phyloP scores from a whole-genome alignment of 1,140 invertebrate species.

The Caenorhabditis latens region DNA sequence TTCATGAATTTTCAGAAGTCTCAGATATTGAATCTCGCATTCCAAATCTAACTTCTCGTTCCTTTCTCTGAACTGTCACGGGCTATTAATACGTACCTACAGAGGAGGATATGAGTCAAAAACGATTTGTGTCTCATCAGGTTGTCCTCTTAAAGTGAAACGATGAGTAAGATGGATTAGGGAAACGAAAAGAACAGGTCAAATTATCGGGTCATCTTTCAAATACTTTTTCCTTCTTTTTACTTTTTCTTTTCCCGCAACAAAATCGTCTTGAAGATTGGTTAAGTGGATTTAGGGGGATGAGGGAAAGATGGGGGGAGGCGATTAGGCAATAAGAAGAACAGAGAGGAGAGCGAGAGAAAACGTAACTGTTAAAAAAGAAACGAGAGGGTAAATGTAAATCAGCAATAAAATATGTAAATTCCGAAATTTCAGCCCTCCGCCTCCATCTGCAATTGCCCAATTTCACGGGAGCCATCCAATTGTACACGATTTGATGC shows the following conservation, averaged over 20 bases:
- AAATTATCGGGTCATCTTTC: conserved; percentile 14
- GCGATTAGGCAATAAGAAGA: neutral
- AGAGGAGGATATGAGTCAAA: too few relatives aligned
- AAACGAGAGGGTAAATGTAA: too few relatives aligned
- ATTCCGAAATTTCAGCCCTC: neutral
- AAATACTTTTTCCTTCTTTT: neutral
- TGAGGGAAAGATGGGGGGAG: neutral
- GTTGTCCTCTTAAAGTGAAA: conserved; percentile 21
- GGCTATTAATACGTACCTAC: too few relatives aligned
- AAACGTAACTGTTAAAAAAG: neutral
- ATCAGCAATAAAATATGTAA: too few relatives aligned
- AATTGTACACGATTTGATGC: conserved; percentile 36
- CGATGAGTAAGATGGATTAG: conserved; percentile 14
- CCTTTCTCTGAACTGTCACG: too few relatives aligned
- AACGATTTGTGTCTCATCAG: neutral
- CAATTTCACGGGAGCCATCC: neutral
- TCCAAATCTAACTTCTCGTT: too few relatives aligned
- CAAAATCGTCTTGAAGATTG: neutral
- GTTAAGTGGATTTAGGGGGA: neutral
- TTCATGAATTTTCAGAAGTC: too few relatives aligned
- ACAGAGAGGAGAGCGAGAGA: neutral
- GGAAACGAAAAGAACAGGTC: neutral
- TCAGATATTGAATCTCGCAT: neutral
- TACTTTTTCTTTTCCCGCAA: too few relatives aligned
- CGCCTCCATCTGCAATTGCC: conserved; percentile 11